Base-by-base conservation (phyloP, 2,113 vertebrate species). In the Myanophis thanlyinensis region DNA sequence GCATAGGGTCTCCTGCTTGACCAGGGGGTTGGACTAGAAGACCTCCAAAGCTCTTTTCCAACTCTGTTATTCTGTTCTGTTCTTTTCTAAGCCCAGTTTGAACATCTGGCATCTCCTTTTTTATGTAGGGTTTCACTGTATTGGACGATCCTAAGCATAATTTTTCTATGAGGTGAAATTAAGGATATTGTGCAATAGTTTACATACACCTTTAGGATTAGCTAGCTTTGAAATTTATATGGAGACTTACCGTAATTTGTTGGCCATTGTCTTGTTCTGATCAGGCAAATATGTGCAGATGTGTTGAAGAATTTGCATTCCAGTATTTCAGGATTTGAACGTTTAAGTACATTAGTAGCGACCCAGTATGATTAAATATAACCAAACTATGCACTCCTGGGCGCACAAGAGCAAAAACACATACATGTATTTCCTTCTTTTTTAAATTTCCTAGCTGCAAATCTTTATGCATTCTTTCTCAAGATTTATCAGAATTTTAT, bases 401-500 rank as follows among this genome's bases (percentile, higher is more conserved):
- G 25, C 1, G 3, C 3, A 27, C 56, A 27, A 27, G 23, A 27
- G 25, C 27, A 54, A 54, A 20, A 54, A 54, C 59, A 35, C 30
- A 67, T 18, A 90, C 47, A 46, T 89, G 23, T 0, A 5, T 52
- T 0, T 94, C 30, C 92, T 44, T 85, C 48, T 1, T 6, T 2
- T 6, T 0, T 35, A 93, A 93, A 6, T 92, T 94, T 95, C 3
- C 87, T 52, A 93, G 27, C 47, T 95, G 51, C 85, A 95, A 25
- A 27, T 40, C 94, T 95, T 51, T 94, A 80, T 52, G 46, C 93
- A 93, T 73, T 22, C 30, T 95, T 93, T 30, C 56, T 95, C 22
- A 47, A 46, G 40, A 94, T 86, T 23, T 94, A 25, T 51, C 94
- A 44, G 93, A 95, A 85, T 89, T 49, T 0, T 5, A n/a, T 4